Base-by-base conservation (phyloP, 2,113 vertebrate species). In the Thryonomys swinderianus region DNA sequence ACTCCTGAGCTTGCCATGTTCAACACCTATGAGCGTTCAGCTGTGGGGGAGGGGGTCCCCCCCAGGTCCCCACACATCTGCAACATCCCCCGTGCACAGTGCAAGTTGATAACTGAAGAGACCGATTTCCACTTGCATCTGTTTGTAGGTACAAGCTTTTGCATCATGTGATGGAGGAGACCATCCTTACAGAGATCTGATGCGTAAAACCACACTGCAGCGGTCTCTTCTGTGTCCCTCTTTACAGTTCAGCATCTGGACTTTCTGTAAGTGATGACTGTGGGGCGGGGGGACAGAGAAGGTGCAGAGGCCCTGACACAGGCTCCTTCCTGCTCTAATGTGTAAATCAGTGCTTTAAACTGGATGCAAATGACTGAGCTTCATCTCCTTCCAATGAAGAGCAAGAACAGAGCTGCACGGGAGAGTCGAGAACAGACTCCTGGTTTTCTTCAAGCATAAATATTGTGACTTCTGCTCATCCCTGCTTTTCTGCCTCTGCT, bases 191-290 rank as follows among this genome's bases (percentile, higher is more conserved):
- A 71, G 37, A 51, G 13, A 48, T 25, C 32, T 59, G 3, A 45
- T 8, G 34, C 5, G 4, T 37, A 71, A 85, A 51, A 13, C 21
- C 32, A n/a, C 21, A 5, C 8, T 45, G 34, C 61, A 45, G 45
- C 93, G 25, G 2, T 16, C 11, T 32, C 59, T 61, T 48, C 42
- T 7, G 8, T 1, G 3, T 0, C 5, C 5, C 23, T 14, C 59
- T 34, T 48, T 11, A 27, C 0, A 51, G 14, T 4, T 37, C 6
- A 25, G 42, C 12, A 37, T 25, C 20, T 79, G 6, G 40, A 3
- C n/a, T 64, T n/a, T 69, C n/a, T n/a, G 2, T 21, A 20, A 66
- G 32, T 0, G 0, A 0, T 11, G 27, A 21, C 0, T 76, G 9
- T 20, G 40, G 3, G n/a, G 0, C 25, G n/a, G 42, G 5, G 40